These are phyloP conservation scores for Trichonephila inaurata DNA, from an alignment of 1,140 invertebrate species.

Conservation along the genomic window DNA sequence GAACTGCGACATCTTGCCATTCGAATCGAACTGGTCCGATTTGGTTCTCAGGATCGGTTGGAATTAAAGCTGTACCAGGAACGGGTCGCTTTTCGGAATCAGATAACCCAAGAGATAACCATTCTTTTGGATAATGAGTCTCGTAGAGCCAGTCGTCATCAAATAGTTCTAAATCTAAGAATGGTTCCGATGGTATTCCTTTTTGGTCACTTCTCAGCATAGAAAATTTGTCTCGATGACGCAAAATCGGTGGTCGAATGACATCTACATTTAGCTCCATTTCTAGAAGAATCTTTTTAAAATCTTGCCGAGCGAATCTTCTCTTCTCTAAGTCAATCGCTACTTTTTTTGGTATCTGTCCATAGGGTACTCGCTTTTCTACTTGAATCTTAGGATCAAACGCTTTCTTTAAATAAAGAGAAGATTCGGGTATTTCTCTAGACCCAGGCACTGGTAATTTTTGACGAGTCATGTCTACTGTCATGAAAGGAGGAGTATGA, in stretches of 20 bases:
- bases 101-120: conserved; percentile 32
- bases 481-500: conserved; percentile 46
- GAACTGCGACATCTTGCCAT: conserved; percentile 61
- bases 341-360: not conserved
- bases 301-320: not conserved
- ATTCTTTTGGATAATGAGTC: conserved; percentile 48
- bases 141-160: conserved; percentile 60
- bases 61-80: conserved; percentile 58
- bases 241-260: conserved; percentile 17
- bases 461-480: not conserved
- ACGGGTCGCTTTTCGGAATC: conserved; percentile 16
- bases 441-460: not conserved
- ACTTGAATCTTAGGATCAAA: conserved; percentile 63
- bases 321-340: conserved; percentile 33
- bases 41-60: not conserved
- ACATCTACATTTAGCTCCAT: not conserved
- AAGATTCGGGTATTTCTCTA: not conserved
- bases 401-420: conserved; percentile 12
- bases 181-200: conserved; percentile 45
- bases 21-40: not conserved
- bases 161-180: conserved; percentile 38
- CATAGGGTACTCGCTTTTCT: conserved; percentile 43
- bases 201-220: not conserved
- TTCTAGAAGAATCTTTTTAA: conserved; percentile 36
- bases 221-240: not conserved